Percentiles rank a stretch among this genome's conserved stretches.
Evolutionary conservation across 2,888 invertebrate genomes (phyloP).

Genomic region (Acleris literana): DNA sequence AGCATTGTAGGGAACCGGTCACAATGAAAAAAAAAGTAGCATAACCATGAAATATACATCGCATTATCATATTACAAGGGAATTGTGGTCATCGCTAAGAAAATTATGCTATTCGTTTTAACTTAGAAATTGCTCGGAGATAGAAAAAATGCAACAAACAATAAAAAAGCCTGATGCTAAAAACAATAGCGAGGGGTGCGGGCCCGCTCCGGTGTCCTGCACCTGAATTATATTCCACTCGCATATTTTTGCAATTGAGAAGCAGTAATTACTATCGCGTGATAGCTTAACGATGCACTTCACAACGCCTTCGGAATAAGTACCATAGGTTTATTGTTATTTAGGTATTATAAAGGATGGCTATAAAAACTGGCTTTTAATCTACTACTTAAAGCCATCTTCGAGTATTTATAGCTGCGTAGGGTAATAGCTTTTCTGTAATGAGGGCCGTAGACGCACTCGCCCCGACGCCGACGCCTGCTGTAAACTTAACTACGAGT

Average conservation of each 20-base stretch:
- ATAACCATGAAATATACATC: conserved; percentile 78
- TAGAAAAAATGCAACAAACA: conserved; percentile 48
- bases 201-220: conserved; percentile 50
- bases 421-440: conserved; percentile 31
- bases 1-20: conserved; percentile 71
- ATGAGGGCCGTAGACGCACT: conserved; percentile 17
- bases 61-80: conserved; percentile 82
- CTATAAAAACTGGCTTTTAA: conserved; percentile 57
- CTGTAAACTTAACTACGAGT: conserved; percentile 14
- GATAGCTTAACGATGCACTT: conserved; percentile 54
- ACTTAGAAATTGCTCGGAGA: conserved; percentile 63
- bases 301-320: conserved; percentile 52
- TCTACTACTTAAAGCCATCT: conserved; percentile 47
- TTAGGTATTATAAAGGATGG: conserved; percentile 55
- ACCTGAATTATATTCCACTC: conserved; percentile 38
- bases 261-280: conserved; percentile 49
- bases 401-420: conserved; percentile 34
- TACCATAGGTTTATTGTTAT: conserved; percentile 52
- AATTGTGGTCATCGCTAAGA: conserved; percentile 78
- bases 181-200: conserved; percentile 37
- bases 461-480: conserved; percentile 8
- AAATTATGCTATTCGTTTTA: conserved; percentile 80
- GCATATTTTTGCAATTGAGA: conserved; percentile 41
- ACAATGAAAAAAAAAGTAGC: conserved; percentile 70
- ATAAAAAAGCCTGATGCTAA: conserved; percentile 18